Base-by-base conservation (phyloP, 1,140 invertebrate genomes). In the Procambarus virginalis region DNA sequence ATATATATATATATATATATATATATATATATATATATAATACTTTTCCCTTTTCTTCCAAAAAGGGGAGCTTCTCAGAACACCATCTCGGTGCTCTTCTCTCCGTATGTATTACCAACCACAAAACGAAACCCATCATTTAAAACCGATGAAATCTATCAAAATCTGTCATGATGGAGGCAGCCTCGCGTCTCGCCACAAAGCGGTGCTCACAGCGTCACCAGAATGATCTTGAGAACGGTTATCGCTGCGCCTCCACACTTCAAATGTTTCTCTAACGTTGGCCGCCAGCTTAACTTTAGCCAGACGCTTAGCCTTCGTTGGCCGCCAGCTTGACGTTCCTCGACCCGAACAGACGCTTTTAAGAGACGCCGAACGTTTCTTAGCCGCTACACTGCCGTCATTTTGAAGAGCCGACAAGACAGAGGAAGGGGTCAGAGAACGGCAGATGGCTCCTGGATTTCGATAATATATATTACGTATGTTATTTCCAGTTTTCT, bases 111-210 rank as follows among this genome's bases (percentile, higher is more conserved):
- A 2, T 49, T 6, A 79, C 20, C 48, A 14, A 34, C 12, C 34
- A n/a, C 77, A 79, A 45, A 80, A 80, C 9, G 2, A 34, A 80
- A 22, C 22, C 51, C 48, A 81, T 81, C 51, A 81, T 81, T 60
- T 60, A 81, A 81, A 79, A 79, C 12, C 20, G 5, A 79, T 79
- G 78, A 79, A 79, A 79, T 55, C 78, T 55, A 79, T 79, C 78
- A 79, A 79, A 80, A 55, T 34, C 78, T 80, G 78, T 80, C 78
- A 34, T 58, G 68, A 73, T 73, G 14, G 20, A n/a, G 2, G n/a
- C 20, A n/a, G 68, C 68, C 34, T 9, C n/a, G 68, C n/a, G 10
- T 34, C 8, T 17, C 9, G 10, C 12, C 3, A 68, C 20, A 2
- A 68, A 68, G 64, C 22, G 68, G n/a, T 10, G 5, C 20, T 73